Conservation (phyloP, 2,888 invertebrate species). For the Aproaerema taeniolella region DNA sequence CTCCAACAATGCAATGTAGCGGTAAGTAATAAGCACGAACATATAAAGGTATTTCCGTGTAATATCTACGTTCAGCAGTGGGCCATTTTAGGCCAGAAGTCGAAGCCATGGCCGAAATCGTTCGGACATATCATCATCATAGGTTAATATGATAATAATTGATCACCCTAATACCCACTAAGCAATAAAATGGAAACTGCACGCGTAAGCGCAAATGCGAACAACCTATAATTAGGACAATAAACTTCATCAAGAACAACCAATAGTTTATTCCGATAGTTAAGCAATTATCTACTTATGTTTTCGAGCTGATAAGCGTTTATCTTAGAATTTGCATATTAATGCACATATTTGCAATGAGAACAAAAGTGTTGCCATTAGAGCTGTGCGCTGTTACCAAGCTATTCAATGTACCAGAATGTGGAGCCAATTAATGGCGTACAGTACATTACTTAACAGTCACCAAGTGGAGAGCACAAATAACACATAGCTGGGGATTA, state of each 20-base stretch:
- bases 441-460: background rate
- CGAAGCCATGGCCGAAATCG: too few species aligned
- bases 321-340: constrained; percentile 48
- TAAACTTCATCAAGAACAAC: constrained; percentile 67
- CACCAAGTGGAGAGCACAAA: background rate
- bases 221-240: constrained; percentile 67
- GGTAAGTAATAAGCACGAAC: too few species aligned
- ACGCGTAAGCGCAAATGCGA: constrained; percentile 44
- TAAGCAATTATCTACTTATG: constrained; percentile 60
- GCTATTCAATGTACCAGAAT: constrained; percentile 1
- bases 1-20: too few species aligned
- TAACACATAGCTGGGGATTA: background rate
- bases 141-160: background rate
- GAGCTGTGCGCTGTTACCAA: constrained; percentile 7
- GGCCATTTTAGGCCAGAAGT: constrained; percentile 9
- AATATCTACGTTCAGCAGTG: too few species aligned
- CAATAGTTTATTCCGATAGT: constrained; percentile 53
- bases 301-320: constrained; percentile 45
- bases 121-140: too few species aligned
- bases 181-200: constrained; percentile 23
- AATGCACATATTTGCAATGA: constrained; percentile 31
- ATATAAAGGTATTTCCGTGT: too few species aligned
- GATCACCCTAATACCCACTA: background rate
- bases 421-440: background rate
- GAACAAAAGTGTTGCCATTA: constrained; percentile 24